Conservation (phyloP, 2,888 invertebrate genomes). For the Microctonus aethiopoides region DNA sequence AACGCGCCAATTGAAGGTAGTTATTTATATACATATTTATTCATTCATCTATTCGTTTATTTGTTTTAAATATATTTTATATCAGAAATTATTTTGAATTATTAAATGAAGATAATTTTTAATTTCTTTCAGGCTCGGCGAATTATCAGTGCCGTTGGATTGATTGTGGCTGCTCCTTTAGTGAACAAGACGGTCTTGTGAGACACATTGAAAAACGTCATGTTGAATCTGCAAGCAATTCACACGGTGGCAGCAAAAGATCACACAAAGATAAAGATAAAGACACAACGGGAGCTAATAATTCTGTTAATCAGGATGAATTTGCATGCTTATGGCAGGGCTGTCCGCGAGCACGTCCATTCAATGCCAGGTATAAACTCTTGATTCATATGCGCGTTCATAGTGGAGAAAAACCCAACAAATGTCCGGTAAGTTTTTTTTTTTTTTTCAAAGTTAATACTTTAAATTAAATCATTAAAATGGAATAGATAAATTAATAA, state of each 20-base stretch:
- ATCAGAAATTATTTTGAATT: no score
- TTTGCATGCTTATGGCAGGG: conserved; percentile 95
- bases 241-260: conserved; percentile 54
- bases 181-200: conserved; percentile 82
- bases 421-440: conserved; percentile 90
- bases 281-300: conserved; percentile 36
- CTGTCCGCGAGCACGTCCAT: conserved; percentile 91
- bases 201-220: conserved; percentile 88
- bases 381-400: conserved; percentile 97
- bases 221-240: conserved; percentile 73
- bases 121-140: conserved; percentile 48
- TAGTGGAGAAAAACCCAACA: conserved; percentile 97
- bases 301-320: conserved; percentile 70
- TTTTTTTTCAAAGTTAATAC: no score
- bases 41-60: neutral
- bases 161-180: conserved; percentile 83
- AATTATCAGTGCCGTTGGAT: conserved; percentile 83
- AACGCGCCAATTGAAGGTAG: conserved; percentile 24
- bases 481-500: neutral
- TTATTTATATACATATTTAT: neutral
- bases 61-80: no score
- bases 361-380: conserved; percentile 97
- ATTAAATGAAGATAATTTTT: neutral
- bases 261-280: conserved; percentile 53
- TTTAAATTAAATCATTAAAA: no score